A percentile compares a stretch with the other conserved stretches of the same genome.
phyloP scores from a whole-genome alignment of 2,888 invertebrate genomes.

The Athripsodes cinereus region DNA sequence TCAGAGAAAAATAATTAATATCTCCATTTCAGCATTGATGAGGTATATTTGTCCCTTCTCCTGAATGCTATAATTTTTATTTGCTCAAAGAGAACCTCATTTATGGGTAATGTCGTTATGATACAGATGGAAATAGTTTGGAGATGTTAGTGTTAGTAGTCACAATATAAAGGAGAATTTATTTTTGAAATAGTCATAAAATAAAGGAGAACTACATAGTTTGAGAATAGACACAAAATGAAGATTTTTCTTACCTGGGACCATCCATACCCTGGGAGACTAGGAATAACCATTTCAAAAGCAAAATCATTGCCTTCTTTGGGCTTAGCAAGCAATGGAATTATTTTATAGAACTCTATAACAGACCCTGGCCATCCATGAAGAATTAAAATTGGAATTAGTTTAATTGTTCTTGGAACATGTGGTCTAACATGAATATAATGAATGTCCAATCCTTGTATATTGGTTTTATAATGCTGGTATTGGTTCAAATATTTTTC shows the following conservation, averaged over 20 bases:
- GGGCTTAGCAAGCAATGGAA: conserved; percentile 59
- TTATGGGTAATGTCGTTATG: no score
- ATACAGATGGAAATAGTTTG: no score
- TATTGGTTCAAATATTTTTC: conserved; percentile 65
- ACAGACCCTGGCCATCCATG: conserved; percentile 92
- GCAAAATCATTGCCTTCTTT: conserved; percentile 50
- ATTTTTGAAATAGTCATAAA: no score
- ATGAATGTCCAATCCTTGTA: conserved; percentile 69
- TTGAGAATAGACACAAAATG: no score
- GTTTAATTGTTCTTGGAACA: conserved; percentile 42
- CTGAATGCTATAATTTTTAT: no score
- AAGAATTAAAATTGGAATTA: conserved; percentile 62
- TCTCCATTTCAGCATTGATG: no score
- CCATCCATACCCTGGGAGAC: conserved; percentile 43
- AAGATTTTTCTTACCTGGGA: conserved; percentile 36
- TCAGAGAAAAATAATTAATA: no score
- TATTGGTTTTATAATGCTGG: conserved; percentile 67
- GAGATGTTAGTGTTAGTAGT: no score
- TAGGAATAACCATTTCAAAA: conserved; percentile 50
- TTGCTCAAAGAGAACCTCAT: no score
- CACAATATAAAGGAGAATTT: no score
- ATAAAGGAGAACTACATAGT: no score
- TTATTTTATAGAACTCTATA: conserved; percentile 74
- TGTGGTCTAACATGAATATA: conserved; percentile 64
- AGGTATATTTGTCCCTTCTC: no score